Percentiles rank a stretch among this genome's conserved stretches.
phyloP scores from a whole-genome alignment of 2,113 vertebrate genomes.

The Arenaria interpres region DNA sequence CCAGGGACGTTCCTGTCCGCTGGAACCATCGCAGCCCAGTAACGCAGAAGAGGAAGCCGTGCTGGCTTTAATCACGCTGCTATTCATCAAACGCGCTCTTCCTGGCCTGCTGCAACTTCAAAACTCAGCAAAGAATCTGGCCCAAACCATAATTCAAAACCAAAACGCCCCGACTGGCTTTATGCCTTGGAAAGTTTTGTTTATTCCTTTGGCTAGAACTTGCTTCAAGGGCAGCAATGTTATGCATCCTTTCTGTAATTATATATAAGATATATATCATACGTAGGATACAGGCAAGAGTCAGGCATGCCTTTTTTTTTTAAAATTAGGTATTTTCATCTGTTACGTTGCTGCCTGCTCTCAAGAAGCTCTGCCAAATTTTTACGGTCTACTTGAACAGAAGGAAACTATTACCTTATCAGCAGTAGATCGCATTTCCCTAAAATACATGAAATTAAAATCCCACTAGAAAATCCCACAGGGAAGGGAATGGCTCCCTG shows the following conservation, averaged over 20 bases:
- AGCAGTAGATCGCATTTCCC: conserved; percentile 39
- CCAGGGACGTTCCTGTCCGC: neutral
- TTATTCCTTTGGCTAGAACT: neutral
- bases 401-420: conserved; percentile 63
- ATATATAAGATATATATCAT: neutral
- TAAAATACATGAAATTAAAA: conserved; percentile 43
- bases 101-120: neutral
- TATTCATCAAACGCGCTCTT: neutral
- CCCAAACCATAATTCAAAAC: neutral
- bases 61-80: neutral
- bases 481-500: neutral
- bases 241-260: neutral
- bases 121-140: neutral
- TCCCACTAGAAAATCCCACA: conserved; percentile 9
- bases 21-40: neutral
- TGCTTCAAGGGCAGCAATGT: neutral
- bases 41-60: neutral
- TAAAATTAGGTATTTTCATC: neutral
- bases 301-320: neutral
- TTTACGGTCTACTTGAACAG: conserved; percentile 18
- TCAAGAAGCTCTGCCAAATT: neutral
- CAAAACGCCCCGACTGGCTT: neutral
- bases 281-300: neutral
- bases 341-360: neutral
- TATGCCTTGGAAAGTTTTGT: neutral